Evolutionary conservation across 2,797 vertebrate genomes (phyloP).

Genomic region (Diplodus puntazzo): DNA sequence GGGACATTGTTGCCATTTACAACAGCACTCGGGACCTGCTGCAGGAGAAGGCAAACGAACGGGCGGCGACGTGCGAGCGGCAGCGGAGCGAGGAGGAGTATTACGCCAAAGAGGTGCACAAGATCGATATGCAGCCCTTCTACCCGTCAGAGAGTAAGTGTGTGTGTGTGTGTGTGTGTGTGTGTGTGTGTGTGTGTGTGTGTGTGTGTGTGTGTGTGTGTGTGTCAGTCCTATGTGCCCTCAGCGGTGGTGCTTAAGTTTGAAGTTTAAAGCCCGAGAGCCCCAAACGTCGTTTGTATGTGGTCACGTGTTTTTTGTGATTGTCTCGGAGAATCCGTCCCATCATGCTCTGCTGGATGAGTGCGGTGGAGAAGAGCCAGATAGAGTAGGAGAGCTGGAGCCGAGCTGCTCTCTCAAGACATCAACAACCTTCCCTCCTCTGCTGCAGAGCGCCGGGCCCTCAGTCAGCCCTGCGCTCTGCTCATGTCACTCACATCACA

Average conservation of each 20-base stretch:
- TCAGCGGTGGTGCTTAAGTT: not conserved
- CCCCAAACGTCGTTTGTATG: not conserved
- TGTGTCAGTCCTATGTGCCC: not conserved
- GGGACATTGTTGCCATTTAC: constrained; percentile 96
- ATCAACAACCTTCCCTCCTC: constrained; percentile 11
- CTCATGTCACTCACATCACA: not conserved
- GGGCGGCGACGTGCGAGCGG: constrained; percentile 93
- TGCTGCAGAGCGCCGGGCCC: not conserved
- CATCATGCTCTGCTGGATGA: constrained; percentile 23
- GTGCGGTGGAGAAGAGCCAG: constrained; percentile 3
- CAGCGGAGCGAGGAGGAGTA: constrained; percentile 98
- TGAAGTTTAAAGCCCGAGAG: not conserved
- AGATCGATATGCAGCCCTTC: constrained; percentile 93
- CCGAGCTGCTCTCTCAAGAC: not conserved
- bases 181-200: not conserved
- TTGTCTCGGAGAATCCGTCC: constrained; percentile 56
- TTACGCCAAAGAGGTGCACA: constrained; percentile 98
- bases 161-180: not conserved
- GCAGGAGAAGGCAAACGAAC: constrained; percentile 95
- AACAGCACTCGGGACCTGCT: constrained; percentile 98
- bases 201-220: not conserved
- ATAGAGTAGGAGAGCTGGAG: not conserved
- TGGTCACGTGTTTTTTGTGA: constrained; percentile 48
- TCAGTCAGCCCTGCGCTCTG: not conserved
- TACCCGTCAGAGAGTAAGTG: constrained; percentile 93